These are phyloP conservation scores for Saxicola maurus DNA, from an alignment of 2,797 vertebrate genomes.

Conservation along the genomic window DNA sequence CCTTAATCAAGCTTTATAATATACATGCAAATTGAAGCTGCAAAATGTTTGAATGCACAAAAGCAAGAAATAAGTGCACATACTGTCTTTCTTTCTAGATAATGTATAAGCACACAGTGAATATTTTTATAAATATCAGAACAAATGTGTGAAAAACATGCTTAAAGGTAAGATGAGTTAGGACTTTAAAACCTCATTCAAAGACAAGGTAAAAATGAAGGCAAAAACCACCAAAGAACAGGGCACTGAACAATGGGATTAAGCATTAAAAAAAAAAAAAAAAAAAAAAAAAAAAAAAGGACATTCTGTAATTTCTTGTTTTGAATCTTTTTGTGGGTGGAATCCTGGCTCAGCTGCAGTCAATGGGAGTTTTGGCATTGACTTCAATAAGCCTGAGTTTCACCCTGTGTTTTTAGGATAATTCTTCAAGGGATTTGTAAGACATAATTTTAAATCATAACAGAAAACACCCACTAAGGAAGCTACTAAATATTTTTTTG, in stretches of 20 bases:
- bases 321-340: constrained; percentile 58
- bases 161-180: background rate
- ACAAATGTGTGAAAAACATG: background rate
- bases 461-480: constrained; percentile 63
- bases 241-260: background rate
- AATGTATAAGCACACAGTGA: background rate
- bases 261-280: constrained; percentile 18
- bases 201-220: background rate
- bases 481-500: constrained; percentile 60
- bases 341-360: constrained; percentile 50
- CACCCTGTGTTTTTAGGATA: constrained; percentile 62
- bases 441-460: constrained; percentile 62
- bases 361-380: constrained; percentile 57
- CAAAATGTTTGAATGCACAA: constrained; percentile 6
- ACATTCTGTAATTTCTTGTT: constrained; percentile 54
- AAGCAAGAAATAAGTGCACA: background rate
- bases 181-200: background rate
- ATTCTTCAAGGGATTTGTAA: constrained; percentile 59
- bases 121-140: background rate
- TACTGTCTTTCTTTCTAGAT: background rate
- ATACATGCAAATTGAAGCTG: constrained; percentile 51
- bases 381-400: constrained; percentile 57
- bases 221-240: background rate
- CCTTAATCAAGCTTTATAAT: constrained; percentile 44
- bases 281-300: constrained; percentile 26